Evolutionary conservation across 1,140 invertebrate species (phyloP), one percentile per base, ranked within the genome.

Genomic region (Stenopsyche tienmushanensis): DNA sequence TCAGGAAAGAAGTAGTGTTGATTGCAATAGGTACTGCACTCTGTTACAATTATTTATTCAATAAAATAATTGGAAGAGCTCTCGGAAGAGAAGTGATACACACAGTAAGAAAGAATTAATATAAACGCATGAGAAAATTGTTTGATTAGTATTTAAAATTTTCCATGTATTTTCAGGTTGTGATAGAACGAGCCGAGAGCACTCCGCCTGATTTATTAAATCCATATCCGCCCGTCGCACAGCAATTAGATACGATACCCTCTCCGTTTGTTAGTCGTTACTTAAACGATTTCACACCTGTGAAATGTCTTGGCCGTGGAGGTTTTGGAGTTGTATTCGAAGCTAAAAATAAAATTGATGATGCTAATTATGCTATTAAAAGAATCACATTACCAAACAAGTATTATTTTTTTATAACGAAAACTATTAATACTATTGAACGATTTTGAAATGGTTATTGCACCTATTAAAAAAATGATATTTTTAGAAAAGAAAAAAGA

Each of bases 241-340:
- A 26, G 17, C 58, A 60, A 50, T 1, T 72, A 71, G 64, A 73
- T 72, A 44, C 76, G 64, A 24, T 55, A 72, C 3, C 72, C 65
- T 17, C 70, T 65, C 79, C 82, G 54, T 87, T 86, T 74, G 81
- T 73, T 5, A 92, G 86, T 3, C 86, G 93, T 58, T 98, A 94
- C 76, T 80, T 89, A 54, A 86, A 84, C 15, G 95, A 98, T 73
- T 98, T 97, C 78, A 89, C 92, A 24, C 87, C 91, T 5, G 76
- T 97, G 29, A 81, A 87, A 63, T 90, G 91, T 70, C 80, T 99
- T 0, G 96, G 96, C 0, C 88, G 87, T 73, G 96, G 97, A n/a
- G 97, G 96, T 0, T 99, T 97, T 81, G 97, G 97, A 0, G 88
- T 98, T 18, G 97, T 99, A 0, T 98, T 98, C 80, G 91, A 98